Percentiles rank a stretch among this genome's conserved stretches.
phyloP scores from a whole-genome alignment of 2,113 vertebrate species.

The Dendrocopos noguchii region DNA sequence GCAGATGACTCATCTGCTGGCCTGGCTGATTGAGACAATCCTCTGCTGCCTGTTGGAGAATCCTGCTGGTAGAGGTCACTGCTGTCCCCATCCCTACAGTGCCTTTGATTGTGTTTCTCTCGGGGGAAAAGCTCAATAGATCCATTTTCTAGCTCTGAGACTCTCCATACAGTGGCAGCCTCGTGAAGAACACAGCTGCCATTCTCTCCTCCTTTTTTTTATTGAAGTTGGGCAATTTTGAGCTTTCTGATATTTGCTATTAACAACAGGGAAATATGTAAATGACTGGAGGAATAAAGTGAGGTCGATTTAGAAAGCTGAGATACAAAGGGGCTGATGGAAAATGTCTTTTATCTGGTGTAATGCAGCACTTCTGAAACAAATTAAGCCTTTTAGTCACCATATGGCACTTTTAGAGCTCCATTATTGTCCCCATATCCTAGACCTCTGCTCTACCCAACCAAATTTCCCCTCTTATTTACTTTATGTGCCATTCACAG shows the following conservation, averaged over 20 bases:
- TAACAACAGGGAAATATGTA: constrained; percentile 40
- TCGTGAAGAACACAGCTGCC: neutral
- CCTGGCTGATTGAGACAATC: neutral
- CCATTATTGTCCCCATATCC: constrained; percentile 35
- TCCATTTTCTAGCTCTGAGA: neutral
- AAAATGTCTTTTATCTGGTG: constrained; percentile 29
- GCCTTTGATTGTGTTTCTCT: neutral
- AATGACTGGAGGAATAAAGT: constrained; percentile 37
- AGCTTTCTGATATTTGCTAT: constrained; percentile 24
- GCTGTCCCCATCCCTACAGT: neutral
- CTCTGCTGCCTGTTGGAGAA: neutral
- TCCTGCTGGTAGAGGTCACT: neutral
- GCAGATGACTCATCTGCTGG: neutral
- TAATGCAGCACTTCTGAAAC: constrained; percentile 37
- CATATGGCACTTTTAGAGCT: constrained; percentile 37
- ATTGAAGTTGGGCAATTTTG: neutral
- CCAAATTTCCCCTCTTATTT: constrained; percentile 40
- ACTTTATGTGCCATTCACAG: constrained; percentile 42
- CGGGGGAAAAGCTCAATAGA: neutral
- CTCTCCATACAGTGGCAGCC: neutral
- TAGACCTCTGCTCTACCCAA: constrained; percentile 42
- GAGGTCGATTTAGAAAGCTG: neutral
- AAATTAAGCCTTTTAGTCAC: constrained; percentile 53
- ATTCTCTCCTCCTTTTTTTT: neutral
- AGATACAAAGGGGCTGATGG: constrained; percentile 10